A percentile compares a stretch with the other conserved stretches of the same genome.
These are phyloP conservation scores for Cyphomyrmex costatus DNA, from an alignment of 1,140 invertebrate species.

Conservation along the genomic window DNA sequence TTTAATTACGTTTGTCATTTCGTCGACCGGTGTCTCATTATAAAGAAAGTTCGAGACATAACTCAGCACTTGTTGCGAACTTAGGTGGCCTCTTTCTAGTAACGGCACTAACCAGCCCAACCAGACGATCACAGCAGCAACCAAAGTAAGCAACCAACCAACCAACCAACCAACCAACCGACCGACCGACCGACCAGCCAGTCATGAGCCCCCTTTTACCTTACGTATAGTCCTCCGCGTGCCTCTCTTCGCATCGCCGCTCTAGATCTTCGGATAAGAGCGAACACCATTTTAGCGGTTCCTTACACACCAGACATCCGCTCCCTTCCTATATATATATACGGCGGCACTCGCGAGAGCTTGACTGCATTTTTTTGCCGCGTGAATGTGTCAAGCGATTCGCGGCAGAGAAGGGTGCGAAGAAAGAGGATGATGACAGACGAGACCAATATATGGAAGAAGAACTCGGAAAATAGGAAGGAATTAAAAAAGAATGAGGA, in stretches of 20 bases:
- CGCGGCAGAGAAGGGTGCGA: neutral
- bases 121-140: slow-evolving; percentile 71
- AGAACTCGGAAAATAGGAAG: slow-evolving; percentile 3
- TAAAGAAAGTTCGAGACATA: slow-evolving; percentile 83
- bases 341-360: slow-evolving; percentile 46
- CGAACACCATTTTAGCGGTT: slow-evolving; percentile 88
- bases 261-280: slow-evolving; percentile 87
- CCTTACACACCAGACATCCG: slow-evolving; percentile 87
- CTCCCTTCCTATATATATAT: slow-evolving; percentile 70
- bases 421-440: slow-evolving; percentile 18
- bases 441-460: neutral
- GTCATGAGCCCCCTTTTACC: slow-evolving; percentile 77
- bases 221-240: slow-evolving; percentile 82
- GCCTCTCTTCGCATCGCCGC: slow-evolving; percentile 87
- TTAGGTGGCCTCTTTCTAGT: slow-evolving; percentile 84
- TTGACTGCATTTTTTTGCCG: slow-evolving; percentile 70
- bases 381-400: slow-evolving; percentile 74
- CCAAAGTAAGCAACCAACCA: slow-evolving; percentile 63
- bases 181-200: slow-evolving; percentile 70
- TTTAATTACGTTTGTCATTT: slow-evolving; percentile 86
- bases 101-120: slow-evolving; percentile 83
- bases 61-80: slow-evolving; percentile 79
- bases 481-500: slow-evolving; percentile 27
- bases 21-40: slow-evolving; percentile 83
- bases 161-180: slow-evolving; percentile 59